Base-by-base conservation (phyloP, 2,888 invertebrate species). In the Tetheella fluctuosa region DNA sequence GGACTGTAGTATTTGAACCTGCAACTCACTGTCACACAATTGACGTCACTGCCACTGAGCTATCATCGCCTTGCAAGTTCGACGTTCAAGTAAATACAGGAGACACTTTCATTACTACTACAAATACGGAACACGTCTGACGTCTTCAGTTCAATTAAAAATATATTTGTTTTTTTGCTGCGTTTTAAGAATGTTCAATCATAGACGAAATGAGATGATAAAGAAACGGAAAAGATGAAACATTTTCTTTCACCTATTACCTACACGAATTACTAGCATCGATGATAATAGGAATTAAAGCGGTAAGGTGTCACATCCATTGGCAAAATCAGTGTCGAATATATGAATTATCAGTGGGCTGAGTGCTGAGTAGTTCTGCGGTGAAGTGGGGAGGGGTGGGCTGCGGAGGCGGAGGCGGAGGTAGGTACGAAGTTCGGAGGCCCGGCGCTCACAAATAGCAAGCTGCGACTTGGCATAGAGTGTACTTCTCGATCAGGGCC, bases 391-490 rank as follows among this genome's bases (percentile, higher is more conserved):
- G 64, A 64, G 58, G 65, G 67, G 57, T 13, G 66, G 58, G 61
- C 56, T 57, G 71, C 68, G 77, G 75, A 66, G 74, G 74, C 68
- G 77, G 75, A 66, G 74, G 74, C 65, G 77, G 74, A 70, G 74
- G 76, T 74, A 72, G 79, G 74, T 76, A 78, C 77, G 79, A 74
- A 81, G 84, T 86, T 84, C 84, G 81, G 87, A 85, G 88, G 89
- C 88, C 88, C 86, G 83, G 80, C 79, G 84, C 80, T 80, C 89
- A 83, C 88, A 89, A 91, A 90, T 90, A 90, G 89, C 90, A 85
- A 88, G 81, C 89, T 89, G 88, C 86, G 88, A 88, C 84, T 90
- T 90, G 90, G 89, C 89, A 88, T 87, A 86, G 83, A 84, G 74
- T 85, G 83, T 88, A 81, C 86, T 85, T 84, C 81, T 76, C 76